phyloP scores from a whole-genome alignment of 2,888 invertebrate species.

The Bombyx huttoni region DNA sequence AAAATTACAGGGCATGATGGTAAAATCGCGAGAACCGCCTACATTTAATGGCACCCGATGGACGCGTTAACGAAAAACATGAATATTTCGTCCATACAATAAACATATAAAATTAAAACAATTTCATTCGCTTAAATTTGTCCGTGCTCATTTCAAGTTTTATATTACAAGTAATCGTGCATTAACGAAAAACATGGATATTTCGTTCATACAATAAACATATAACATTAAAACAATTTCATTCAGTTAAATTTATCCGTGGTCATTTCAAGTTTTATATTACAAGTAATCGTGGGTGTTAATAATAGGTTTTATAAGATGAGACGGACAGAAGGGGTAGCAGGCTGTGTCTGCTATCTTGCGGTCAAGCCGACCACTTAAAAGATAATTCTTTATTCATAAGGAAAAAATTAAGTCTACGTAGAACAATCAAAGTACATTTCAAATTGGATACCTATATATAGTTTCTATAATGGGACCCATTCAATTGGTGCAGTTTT shows the following conservation, averaged over 20 bases:
- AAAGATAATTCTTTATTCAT: too few relatives aligned
- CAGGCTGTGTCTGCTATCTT: too few relatives aligned
- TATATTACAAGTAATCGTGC: not conserved
- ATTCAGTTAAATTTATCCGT: not conserved
- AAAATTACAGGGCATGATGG: conserved; percentile 1
- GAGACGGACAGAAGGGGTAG: not conserved
- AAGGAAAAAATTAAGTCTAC: too few relatives aligned
- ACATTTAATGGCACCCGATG: not conserved
- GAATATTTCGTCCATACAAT: not conserved
- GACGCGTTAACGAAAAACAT: not conserved
- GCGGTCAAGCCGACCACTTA: too few relatives aligned
- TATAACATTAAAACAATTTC: not conserved
- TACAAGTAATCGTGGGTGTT: too few relatives aligned
- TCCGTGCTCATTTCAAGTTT: not conserved
- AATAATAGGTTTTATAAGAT: not conserved
- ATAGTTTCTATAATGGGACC: too few relatives aligned
- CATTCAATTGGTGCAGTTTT: too few relatives aligned
- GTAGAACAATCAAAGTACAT: too few relatives aligned
- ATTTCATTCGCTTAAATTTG: not conserved
- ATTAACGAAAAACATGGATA: too few relatives aligned
- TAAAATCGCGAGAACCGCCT: not conserved
- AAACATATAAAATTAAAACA: not conserved
- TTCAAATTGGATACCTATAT: too few relatives aligned
- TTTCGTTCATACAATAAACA: too few relatives aligned
- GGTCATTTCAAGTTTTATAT: not conserved